Conservation (phyloP, 2,113 vertebrate species). For the Pedetes capensis region DNA sequence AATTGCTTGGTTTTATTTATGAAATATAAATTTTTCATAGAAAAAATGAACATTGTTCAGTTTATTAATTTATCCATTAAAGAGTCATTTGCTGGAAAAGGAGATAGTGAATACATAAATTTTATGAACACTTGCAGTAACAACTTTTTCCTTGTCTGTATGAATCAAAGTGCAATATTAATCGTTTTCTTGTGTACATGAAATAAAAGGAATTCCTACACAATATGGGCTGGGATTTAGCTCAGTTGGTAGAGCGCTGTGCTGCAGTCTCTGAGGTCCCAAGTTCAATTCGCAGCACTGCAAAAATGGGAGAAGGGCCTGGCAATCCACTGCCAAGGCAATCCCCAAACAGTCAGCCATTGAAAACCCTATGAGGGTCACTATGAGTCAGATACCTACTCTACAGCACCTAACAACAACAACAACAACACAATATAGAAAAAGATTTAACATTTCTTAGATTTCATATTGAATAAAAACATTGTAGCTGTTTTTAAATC, state of each 20-base stretch:
- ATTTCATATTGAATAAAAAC: not conserved
- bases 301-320: too few relatives aligned
- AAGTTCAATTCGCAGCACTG: too few relatives aligned
- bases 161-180: not conserved
- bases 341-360: too few relatives aligned
- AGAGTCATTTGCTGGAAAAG: not conserved
- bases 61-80: not conserved
- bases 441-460: not conserved
- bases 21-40: not conserved
- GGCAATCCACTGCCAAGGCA: too few relatives aligned
- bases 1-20: not conserved
- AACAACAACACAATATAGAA: not conserved
- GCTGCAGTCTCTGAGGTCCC: too few relatives aligned
- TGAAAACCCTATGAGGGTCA: too few relatives aligned
- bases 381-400: too few relatives aligned
- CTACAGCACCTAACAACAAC: too few relatives aligned
- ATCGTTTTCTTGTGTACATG: not conserved
- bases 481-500: not conserved
- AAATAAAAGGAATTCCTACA: not conserved
- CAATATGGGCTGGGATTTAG: not conserved
- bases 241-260: too few relatives aligned
- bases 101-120: not conserved
- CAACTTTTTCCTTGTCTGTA: not conserved
- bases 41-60: not conserved
- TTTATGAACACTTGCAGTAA: not conserved